phyloP scores from a whole-genome alignment of 2,113 vertebrate genomes.

The Larimichthys polyactis region DNA sequence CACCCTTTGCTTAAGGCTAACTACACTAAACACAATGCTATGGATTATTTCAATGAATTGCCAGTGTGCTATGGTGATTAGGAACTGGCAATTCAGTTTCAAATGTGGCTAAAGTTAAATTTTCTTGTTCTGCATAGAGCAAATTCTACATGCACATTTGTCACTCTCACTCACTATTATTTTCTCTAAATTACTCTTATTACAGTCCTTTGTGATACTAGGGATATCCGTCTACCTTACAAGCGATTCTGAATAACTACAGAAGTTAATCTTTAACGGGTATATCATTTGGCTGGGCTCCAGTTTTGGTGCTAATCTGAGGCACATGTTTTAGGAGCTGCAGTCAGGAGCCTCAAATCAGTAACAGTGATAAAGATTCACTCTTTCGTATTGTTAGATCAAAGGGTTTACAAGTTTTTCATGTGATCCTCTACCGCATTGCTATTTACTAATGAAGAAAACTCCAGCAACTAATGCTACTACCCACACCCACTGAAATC shows the following conservation, averaged over 20 bases:
- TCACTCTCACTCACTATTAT: background rate
- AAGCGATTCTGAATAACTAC: background rate
- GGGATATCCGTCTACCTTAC: background rate
- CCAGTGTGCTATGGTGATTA: background rate
- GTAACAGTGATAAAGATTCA: constrained; percentile 28
- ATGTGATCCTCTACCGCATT: constrained; percentile 7
- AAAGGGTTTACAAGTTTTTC: background rate
- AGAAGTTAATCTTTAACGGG: constrained; percentile 46
- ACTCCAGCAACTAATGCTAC: background rate
- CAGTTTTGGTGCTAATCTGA: constrained; percentile 49
- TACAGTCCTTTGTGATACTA: background rate
- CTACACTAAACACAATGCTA: constrained; percentile 21
- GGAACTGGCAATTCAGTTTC: background rate
- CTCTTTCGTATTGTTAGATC: background rate
- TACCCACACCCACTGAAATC: constrained; percentile 1
- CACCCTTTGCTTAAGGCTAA: constrained; percentile 43
- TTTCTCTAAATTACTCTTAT: background rate
- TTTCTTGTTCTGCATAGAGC: background rate
- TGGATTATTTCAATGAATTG: background rate
- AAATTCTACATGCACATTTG: background rate
- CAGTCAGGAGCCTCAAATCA: constrained; percentile 16
- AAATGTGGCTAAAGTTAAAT: background rate
- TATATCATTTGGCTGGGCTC: constrained; percentile 41
- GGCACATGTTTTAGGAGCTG: constrained; percentile 18
- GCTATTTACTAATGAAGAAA: constrained; percentile 10